These are phyloP conservation scores for Okamejei kenojei DNA, from an alignment of 2,797 vertebrate genomes.

Conservation along the genomic window DNA sequence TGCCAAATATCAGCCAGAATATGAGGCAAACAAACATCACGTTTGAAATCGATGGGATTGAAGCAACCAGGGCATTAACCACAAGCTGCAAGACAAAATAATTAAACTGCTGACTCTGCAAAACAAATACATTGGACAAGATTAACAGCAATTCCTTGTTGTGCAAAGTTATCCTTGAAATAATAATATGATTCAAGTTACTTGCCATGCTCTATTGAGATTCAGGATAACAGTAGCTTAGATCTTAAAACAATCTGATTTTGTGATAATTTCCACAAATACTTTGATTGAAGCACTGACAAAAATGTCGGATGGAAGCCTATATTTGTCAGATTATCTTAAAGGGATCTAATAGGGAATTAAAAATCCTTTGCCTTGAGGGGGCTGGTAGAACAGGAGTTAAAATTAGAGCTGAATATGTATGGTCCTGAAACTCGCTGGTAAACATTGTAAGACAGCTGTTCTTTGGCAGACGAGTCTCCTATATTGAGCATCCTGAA, in stretches of 20 bases:
- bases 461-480: not conserved
- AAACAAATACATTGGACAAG: not conserved
- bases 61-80: conserved; percentile 25
- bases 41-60: not conserved
- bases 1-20: conserved; percentile 40
- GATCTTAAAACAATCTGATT: not conserved
- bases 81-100: conserved; percentile 36
- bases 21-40: conserved; percentile 21
- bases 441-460: not conserved
- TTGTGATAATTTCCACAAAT: not conserved
- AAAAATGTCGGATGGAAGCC: not conserved
- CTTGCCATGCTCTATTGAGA: not conserved
- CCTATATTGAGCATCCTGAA: not conserved
- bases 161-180: not conserved
- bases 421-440: not conserved
- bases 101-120: conserved; percentile 11
- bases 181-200: not conserved
- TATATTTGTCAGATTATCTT: not conserved
- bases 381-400: not conserved
- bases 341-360: not conserved
- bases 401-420: not conserved
- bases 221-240: not conserved
- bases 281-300: not conserved
- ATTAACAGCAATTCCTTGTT: not conserved
- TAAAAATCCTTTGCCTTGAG: not conserved